Evolutionary conservation across 2,113 vertebrate species (phyloP), one percentile per base, ranked within the genome.

Genomic region (Oceanodroma tethys): DNA sequence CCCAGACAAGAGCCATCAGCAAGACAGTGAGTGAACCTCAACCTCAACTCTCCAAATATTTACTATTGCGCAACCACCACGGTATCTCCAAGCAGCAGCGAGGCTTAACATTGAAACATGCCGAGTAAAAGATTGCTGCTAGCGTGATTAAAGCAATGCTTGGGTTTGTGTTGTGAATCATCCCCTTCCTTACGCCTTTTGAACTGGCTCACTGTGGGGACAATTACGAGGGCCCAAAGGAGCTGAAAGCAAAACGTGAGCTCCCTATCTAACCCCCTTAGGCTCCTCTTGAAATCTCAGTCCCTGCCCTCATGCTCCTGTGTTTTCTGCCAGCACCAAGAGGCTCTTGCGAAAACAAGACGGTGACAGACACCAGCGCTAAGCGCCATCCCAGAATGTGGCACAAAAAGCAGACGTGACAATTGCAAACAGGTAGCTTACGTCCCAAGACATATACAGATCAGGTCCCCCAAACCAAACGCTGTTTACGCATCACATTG

Each of bases 361-460:
- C 1, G 0, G 29, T 5, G 48, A 10, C 59, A 60, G 55, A 11
- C 25, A 13, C 9, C 2, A 27, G n/a, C 18, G 5, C 7, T 1
- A 27, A 5, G 65, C 26, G 18, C 50, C 53, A 36, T 7, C 40
- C 26, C 36, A 63, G n/a, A 27, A 30, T 4, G 19, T 3, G 45
- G 73, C 30, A 43, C 84, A 27, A 15, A n/a, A 56, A 26, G 52
- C 84, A 81, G 32, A 38, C 1, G 18, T 17, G 60, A 71, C 22
- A 9, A 30, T 1, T 3, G 43, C 81, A 11, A 29, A 16, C 7
- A 9, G 36, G 75, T 11, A 38, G n/a, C 25, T 25, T 13, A 27
- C 1, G 13, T 43, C 90, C 79, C 70, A 8, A 38, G 14, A 40
- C 11, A 6, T 1, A 14, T 2, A 25, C 8, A 47, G 60, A 52